Evolutionary conservation across 2,888 invertebrate genomes (phyloP).

Genomic region (Hirtodrosophila trivittata): DNA sequence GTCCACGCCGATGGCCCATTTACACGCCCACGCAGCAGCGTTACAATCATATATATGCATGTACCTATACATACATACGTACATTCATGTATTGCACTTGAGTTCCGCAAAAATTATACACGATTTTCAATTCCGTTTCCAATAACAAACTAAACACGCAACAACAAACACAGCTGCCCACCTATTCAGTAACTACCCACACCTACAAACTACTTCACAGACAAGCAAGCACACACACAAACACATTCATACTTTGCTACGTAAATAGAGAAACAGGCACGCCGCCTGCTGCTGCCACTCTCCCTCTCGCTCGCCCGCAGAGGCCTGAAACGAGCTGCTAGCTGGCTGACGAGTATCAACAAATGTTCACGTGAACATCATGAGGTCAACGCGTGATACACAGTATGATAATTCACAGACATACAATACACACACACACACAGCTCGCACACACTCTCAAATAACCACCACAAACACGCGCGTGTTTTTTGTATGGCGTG

Average conservation of each 20-base stretch:
- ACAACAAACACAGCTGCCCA: conserved; percentile 33
- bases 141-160: conserved; percentile 66
- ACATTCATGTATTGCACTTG: conserved; percentile 41
- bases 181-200: conserved; percentile 40
- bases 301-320: conserved; percentile 11
- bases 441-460: conserved; percentile 82
- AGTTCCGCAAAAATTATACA: conserved; percentile 67
- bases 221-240: conserved; percentile 16
- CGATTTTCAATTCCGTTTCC: conserved; percentile 66
- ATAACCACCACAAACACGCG: conserved; percentile 40
- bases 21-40: conserved; percentile 53
- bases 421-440: conserved; percentile 70
- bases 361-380: conserved; percentile 88
- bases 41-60: too few species aligned
- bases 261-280: conserved; percentile 57
- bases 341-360: conserved; percentile 65
- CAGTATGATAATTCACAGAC: conserved; percentile 72
- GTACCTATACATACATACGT: not conserved
- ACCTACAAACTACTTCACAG: conserved; percentile 21
- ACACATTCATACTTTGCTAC: conserved; percentile 1
- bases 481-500: conserved; percentile 64
- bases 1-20: conserved; percentile 31
- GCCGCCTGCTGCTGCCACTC: conserved; percentile 49
- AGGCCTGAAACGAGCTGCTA: conserved; percentile 31
- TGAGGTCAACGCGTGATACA: conserved; percentile 90